These are phyloP conservation scores for Tinea semifulvella DNA, from an alignment of 2,888 invertebrate genomes.

Conservation along the genomic window DNA sequence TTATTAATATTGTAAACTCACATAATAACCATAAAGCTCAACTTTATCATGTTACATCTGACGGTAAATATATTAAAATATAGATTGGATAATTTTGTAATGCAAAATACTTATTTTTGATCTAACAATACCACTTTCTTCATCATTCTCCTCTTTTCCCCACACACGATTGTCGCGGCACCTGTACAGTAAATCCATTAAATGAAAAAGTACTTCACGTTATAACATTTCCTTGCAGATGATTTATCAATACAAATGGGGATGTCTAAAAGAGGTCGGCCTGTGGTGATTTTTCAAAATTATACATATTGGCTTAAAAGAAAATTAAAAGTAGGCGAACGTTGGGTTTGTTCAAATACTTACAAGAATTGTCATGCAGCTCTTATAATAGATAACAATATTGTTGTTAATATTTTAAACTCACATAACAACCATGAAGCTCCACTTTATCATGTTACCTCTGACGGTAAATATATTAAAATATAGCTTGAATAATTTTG, in stretches of 20 bases:
- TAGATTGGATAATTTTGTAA: no score
- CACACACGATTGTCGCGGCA: no score
- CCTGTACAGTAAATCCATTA: no score
- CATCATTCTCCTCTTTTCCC: no score
- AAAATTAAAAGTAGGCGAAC: background rate
- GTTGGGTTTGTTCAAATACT: background rate
- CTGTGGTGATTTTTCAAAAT: background rate
- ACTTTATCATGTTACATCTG: background rate
- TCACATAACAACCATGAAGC: background rate
- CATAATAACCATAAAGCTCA: slow-evolving; percentile 7
- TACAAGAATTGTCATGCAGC: no score
- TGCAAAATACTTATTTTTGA: no score
- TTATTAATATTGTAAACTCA: background rate
- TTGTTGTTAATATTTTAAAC: background rate
- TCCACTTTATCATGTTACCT: background rate
- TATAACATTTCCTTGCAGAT: background rate
- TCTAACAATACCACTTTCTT: no score
- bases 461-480: slow-evolving; percentile 2
- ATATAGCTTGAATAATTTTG: no score
- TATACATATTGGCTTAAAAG: background rate
- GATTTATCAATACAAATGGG: background rate
- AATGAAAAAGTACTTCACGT: background rate
- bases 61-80: slow-evolving; percentile 4
- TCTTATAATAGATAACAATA: no score
- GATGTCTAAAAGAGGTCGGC: background rate